Evolutionary conservation across 1,140 invertebrate species (phyloP), one percentile per base, ranked within the genome.

Genomic region (Dendroctonus ponderosae): DNA sequence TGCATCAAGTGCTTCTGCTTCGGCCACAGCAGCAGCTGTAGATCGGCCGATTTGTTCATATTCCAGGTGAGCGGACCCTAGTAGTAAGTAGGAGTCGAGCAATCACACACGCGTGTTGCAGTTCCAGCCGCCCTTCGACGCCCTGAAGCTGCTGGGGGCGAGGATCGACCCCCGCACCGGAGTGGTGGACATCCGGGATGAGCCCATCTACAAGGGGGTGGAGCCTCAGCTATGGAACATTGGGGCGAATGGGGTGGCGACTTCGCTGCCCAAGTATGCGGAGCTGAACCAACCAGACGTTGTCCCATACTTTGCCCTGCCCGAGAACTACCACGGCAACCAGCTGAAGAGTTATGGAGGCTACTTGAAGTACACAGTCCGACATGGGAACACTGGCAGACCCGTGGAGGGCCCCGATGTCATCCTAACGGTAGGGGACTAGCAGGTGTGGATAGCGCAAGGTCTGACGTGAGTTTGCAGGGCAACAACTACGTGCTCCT

Each of bases 1-100:
- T 98, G 96, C 75, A 88, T 97, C 51, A 82, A 86, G 53, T 98
- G 96, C 78, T 98, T 97, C 88, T 98, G 96, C 76, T 97, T 96
- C 76, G 94, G 94, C 7, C 86, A 89, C 39, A 87, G 92, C 0
- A 86, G 82, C 8, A 83, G 87, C 7, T 98, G 96, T 76, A 84
- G 83, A 69, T 96, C 92, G 75, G 93, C 94, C 1, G 88, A 93
- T 75, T 79, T 95, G 0, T 94, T 86, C 74, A 86, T 86, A 0
- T 90, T 88, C 74, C 86, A 89, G 74, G 85, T 92, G 78, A 78
- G 37, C 12, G 9, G 7, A n/a, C n/a, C n/a, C n/a, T n/a, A n/a
- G n/a, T n/a, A n/a, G n/a, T n/a, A n/a, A n/a, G n/a, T n/a, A n/a
- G n/a, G n/a, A n/a, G n/a, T n/a, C n/a, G n/a, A n/a, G 26, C 8